These are phyloP conservation scores for Rhineura floridana DNA, from an alignment of 2,113 vertebrate genomes.

Conservation along the genomic window DNA sequence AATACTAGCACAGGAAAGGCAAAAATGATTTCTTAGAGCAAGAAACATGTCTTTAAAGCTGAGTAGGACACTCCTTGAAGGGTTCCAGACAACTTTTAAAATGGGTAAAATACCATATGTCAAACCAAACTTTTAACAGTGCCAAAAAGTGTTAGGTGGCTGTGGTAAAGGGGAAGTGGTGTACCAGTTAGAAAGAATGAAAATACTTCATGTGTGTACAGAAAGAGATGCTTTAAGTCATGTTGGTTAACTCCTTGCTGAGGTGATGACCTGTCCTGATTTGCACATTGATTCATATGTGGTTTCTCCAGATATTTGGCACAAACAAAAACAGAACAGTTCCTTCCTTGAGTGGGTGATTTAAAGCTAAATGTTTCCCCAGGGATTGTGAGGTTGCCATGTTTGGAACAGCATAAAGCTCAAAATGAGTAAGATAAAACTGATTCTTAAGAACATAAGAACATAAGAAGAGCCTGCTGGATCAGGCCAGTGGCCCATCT, in stretches of 20 bases:
- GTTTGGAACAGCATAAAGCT: background rate
- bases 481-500: too few relatives aligned
- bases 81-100: conserved; percentile 1
- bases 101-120: background rate
- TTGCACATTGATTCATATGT: background rate
- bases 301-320: background rate
- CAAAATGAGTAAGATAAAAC: background rate
- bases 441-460: too few relatives aligned
- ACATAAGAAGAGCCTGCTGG: too few relatives aligned
- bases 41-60: background rate
- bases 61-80: background rate
- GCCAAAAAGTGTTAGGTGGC: background rate
- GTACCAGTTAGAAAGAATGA: background rate
- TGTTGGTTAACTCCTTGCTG: conserved; percentile 6
- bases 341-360: background rate
- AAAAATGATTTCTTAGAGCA: background rate
- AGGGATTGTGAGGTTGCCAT: background rate
- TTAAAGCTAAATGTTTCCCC: background rate
- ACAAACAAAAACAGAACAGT: background rate
- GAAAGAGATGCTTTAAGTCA: background rate
- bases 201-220: background rate
- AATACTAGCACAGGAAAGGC: background rate
- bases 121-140: background rate
- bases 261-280: background rate
- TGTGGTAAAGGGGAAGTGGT: background rate